Base-by-base conservation (phyloP, 64 coral and sea anemone genomes). In the Porites australiensis region DNA sequence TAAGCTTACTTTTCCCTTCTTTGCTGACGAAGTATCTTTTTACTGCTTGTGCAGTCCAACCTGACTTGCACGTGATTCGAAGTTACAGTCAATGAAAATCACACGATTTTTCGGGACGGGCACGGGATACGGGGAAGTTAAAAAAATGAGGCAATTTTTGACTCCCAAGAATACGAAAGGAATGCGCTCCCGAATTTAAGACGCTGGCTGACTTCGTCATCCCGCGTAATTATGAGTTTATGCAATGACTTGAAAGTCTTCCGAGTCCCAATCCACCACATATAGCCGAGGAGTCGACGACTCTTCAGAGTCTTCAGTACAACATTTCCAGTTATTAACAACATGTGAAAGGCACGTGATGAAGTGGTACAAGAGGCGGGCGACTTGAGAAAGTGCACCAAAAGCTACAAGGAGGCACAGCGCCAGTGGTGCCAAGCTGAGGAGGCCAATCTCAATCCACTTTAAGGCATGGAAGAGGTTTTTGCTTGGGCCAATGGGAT, bases 371-470 rank as follows among this genome's bases (percentile, higher is more conserved):
- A 44, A 4, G 22, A 59, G 45, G 11, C 86, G 86, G 6, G 12
- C 13, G 0, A 75, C n/a, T 75, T 88, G 86, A 58, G 86, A 88
- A 48, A 89, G 3, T 19, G 83, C 18, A 3, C 65, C 76, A 6
- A 89, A 75, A 27, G 67, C 46, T 67, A 88, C 20, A 4, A 96
- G 19, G 54, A 96, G 13, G 58, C 87, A 57, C 44, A 86, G 60
- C 3, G 75, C 21, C 15, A 50, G 45, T 16, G 94, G 94, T 15
- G 88, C 65, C 18, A 96, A 57, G 14, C 74, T 68, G 8, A 96
- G 82, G 8, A 88, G 13, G 4, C 18, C 64, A 18, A 92, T 47
- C 44, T 92, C 89, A 10, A 77, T 74, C 94, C 82, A 92, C 21
- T 75, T 20, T 1, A 91, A 88, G 50, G 54, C 76, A 6, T 27